A percentile compares a stretch with the other conserved stretches of the same genome.
These are phyloP conservation scores for Carapus acus DNA, from an alignment of 2,797 vertebrate genomes.

Conservation along the genomic window DNA sequence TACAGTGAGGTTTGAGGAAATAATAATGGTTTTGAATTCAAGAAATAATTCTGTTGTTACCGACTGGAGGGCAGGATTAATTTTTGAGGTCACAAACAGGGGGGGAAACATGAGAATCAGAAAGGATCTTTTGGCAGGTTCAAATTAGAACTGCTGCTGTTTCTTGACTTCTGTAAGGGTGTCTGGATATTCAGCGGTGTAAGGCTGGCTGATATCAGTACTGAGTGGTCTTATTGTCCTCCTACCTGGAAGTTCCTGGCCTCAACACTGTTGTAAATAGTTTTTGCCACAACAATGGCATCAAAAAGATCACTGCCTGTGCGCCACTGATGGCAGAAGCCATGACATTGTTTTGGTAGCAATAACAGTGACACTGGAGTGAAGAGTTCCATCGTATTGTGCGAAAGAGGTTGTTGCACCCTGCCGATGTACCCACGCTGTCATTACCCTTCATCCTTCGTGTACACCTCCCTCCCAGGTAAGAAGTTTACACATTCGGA, in stretches of 20 bases:
- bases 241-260: constrained; percentile 29
- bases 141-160: constrained; percentile 30
- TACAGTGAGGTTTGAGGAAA: constrained; percentile 24
- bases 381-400: too few species aligned
- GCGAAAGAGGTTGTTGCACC: too few species aligned
- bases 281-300: constrained; percentile 65
- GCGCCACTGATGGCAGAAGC: constrained; percentile 40
- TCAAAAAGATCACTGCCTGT: constrained; percentile 57
- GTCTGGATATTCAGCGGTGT: constrained; percentile 40
- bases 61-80: neutral
- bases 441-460: too few species aligned
- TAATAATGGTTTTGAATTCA: constrained; percentile 23
- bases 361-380: constrained; percentile 54
- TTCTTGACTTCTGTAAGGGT: constrained; percentile 22
- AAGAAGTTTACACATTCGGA: too few species aligned
- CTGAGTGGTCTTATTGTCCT: constrained; percentile 37
- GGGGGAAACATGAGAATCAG: constrained; percentile 43
- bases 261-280: constrained; percentile 23
- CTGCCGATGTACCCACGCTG: too few species aligned
- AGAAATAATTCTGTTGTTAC: constrained; percentile 16
- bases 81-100: constrained; percentile 10
- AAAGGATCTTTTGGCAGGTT: constrained; percentile 29
- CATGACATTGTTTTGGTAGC: constrained; percentile 58
- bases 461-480: too few species aligned
- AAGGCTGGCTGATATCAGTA: constrained; percentile 45